A percentile compares a stretch with the other conserved stretches of the same genome.
Evolutionary conservation across 2,113 vertebrate species (phyloP).

Genomic region (Odontesthes bonariensis): DNA sequence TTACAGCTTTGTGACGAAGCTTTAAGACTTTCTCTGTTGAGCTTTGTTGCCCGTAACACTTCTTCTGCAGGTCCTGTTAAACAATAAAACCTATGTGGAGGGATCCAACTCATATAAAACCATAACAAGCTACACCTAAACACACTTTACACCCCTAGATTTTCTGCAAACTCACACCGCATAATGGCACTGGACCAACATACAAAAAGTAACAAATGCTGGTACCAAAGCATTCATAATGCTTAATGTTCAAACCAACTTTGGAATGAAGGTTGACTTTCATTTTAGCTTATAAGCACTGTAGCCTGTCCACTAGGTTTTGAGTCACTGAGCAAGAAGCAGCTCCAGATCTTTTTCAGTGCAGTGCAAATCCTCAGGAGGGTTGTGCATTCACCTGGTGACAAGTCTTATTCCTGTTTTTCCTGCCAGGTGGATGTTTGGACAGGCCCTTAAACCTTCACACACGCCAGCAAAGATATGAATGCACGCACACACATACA

Average conservation of each 20-base stretch:
- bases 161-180: constrained; percentile 23
- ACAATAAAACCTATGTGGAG: constrained; percentile 20
- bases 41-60: constrained; percentile 29
- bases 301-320: constrained; percentile 49
- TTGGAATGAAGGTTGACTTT: constrained; percentile 9
- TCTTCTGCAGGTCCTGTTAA: constrained; percentile 40
- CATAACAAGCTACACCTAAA: constrained; percentile 11
- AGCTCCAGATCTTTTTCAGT: constrained; percentile 53
- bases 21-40: constrained; percentile 52
- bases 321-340: constrained; percentile 46
- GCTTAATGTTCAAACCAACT: not conserved
- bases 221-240: no score
- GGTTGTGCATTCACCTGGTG: constrained; percentile 76
- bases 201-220: no score
- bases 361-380: constrained; percentile 61
- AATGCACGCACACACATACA: constrained; percentile 4
- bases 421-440: constrained; percentile 82
- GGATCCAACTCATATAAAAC: constrained; percentile 22
- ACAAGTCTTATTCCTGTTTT: constrained; percentile 84
- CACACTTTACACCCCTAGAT: constrained; percentile 6
- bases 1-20: constrained; percentile 14
- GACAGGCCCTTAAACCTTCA: constrained; percentile 71
- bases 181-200: not conserved
- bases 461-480: constrained; percentile 36
- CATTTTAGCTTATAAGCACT: constrained; percentile 10